Percentiles rank a stretch among this genome's conserved stretches.
Evolutionary conservation across 2,797 vertebrate species (phyloP).

Genomic region (Sebastes diploproa): DNA sequence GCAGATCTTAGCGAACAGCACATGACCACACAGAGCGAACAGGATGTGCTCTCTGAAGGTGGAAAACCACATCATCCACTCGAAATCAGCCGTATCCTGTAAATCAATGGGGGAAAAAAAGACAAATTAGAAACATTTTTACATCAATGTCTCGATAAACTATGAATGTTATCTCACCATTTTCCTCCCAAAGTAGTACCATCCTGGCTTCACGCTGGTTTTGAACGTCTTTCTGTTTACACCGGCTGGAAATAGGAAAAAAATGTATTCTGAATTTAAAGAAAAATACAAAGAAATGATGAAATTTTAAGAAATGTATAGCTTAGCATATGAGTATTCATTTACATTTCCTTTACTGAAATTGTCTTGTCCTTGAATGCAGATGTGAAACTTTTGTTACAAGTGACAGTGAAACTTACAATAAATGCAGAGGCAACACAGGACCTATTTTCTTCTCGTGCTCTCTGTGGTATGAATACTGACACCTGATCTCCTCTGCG

Average conservation of each 20-base stretch:
- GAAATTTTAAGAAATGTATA: not conserved
- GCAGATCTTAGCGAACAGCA: conserved; percentile 95
- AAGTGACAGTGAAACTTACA: not conserved
- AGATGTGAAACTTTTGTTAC: conserved; percentile 32
- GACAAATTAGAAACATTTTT: not conserved
- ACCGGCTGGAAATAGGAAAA: conserved; percentile 78
- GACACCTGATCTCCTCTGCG: conserved; percentile 76
- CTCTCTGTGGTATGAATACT: conserved; percentile 75
- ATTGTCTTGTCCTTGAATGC: conserved; percentile 8
- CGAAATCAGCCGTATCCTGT: conserved; percentile 92
- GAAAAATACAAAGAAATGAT: not conserved
- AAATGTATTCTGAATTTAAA: too few relatives aligned
- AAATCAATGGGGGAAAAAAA: not conserved
- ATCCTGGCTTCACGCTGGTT: conserved; percentile 88
- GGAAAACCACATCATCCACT: conserved; percentile 99
- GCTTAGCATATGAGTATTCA: accelerated
- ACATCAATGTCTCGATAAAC: not conserved
- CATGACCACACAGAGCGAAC: conserved; percentile 92
- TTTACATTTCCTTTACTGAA: not conserved
- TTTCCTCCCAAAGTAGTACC: conserved; percentile 95
- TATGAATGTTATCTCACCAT: conserved; percentile 85
- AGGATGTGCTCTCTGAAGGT: conserved; percentile 91
- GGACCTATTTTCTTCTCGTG: conserved; percentile 56
- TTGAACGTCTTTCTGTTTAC: conserved; percentile 89
- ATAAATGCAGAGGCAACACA: conserved; percentile 21